Evolutionary conservation across 1,140 invertebrate species (phyloP).

Genomic region (Drosophila arizonae): DNA sequence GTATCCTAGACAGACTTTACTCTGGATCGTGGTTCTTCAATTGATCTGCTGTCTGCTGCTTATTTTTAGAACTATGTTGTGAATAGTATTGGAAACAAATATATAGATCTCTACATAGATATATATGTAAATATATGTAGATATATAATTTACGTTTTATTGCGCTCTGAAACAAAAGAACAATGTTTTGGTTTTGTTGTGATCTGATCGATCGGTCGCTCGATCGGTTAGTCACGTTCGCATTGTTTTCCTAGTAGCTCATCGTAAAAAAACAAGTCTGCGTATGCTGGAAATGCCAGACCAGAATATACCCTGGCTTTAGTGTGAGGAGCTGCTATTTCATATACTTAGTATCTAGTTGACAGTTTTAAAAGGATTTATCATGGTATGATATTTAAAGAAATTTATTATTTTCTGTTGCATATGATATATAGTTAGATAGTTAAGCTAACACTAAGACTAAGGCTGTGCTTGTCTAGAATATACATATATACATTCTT

Average conservation of each 20-base stretch:
- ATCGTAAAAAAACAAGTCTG: not conserved
- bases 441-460: too few species aligned
- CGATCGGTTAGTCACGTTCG: slow-evolving; percentile 29
- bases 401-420: too few species aligned
- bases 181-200: slow-evolving; percentile 61
- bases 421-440: too few species aligned
- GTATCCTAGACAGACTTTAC: slow-evolving; percentile 50
- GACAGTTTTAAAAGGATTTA: too few species aligned
- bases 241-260: slow-evolving; percentile 61
- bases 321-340: too few species aligned
- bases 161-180: slow-evolving; percentile 70
- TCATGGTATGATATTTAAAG: too few species aligned
- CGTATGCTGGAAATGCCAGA: too few species aligned
- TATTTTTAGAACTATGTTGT: slow-evolving; percentile 76
- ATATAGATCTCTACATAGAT: slow-evolving; percentile 14
- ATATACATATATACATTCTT: too few species aligned
- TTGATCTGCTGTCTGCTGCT: slow-evolving; percentile 26
- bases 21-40: not conserved
- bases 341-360: too few species aligned
- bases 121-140: not conserved
- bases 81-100: slow-evolving; percentile 81
- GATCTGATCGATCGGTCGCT: slow-evolving; percentile 39
- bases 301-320: too few species aligned
- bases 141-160: slow-evolving; percentile 59
- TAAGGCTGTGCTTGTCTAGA: too few species aligned